Base-by-base conservation (phyloP, 2,113 vertebrate genomes). In the Cyprinodon variegatus region DNA sequence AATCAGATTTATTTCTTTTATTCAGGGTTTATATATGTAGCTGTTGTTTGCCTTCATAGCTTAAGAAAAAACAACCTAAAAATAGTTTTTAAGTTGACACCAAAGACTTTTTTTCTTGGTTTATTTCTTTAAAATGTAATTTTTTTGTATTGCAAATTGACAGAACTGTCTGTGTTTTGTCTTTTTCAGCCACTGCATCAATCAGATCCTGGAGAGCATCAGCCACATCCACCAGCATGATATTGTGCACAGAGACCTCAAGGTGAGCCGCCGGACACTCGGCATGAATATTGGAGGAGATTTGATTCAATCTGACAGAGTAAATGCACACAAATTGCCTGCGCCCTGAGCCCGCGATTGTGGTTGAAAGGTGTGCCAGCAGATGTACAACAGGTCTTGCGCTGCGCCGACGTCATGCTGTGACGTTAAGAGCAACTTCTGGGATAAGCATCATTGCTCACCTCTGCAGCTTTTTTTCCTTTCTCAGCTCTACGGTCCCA, bases 191-290 rank as follows among this genome's bases (percentile, higher is more conserved):
- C 98, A 99, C 92, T 99, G 98, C 94, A 99, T 99, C 95, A 97
- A 98, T 94, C 98, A 99, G 95, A 99, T 99, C 94, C 94, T 99
- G 95, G 98, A 99, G 94, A 99, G 98, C 74, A 97, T 99, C 92
- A 96, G 96, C 92, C 98, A 99, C 94, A 99, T 99, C 94, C 98
- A 99, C 95, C 97, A 98, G 94, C 97, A 99, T 88, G 98, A 99
- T 93, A 99, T 99, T 41, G 98, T 99, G 84, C 98, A 99, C 94
- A 93, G 98, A 88, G 98, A 99, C 93, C 96, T 99, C 88, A 99
- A 99, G 98, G 98, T 99, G 96, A 95, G 94, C 88, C 62, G 70
- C 87, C 63, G 46, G 36, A 60, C 43, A 60, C 22, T 39, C 8
- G 41, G 22, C 61, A 12, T 29, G 38, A 74, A n/a, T 59, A 60